Conservation (phyloP, 2,797 vertebrate species). For the Sus cebifrons region DNA sequence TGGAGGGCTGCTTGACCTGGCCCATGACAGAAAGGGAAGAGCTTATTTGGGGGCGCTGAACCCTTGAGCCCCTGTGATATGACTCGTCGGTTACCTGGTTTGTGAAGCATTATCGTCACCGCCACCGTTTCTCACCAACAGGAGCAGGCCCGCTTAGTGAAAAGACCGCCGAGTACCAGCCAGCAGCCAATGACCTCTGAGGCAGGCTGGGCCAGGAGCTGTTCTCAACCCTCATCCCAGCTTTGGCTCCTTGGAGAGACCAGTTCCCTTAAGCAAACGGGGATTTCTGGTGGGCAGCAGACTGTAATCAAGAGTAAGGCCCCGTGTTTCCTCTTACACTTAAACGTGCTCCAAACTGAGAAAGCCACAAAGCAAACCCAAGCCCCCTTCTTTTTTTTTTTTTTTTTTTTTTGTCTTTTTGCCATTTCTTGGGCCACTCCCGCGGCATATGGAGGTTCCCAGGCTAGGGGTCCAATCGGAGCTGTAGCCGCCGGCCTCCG, state of each 20-base stretch:
- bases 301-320: conserved; percentile 30
- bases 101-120: background rate
- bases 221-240: background rate
- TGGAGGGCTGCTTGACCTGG: background rate
- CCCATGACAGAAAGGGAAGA: background rate
- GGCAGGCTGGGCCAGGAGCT: background rate
- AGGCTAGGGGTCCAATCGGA: no score
- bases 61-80: background rate
- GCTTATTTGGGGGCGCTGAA: background rate
- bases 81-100: background rate
- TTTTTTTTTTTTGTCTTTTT: no score
- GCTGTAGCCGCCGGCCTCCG: no score
- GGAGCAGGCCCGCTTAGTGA: background rate
- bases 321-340: conserved; percentile 22
- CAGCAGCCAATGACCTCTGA: background rate
- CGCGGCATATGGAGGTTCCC: no score
- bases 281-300: background rate
- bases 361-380: conserved; percentile 54
- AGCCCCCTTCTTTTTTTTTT: background rate
- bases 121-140: background rate
- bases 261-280: background rate
- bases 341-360: conserved; percentile 55
- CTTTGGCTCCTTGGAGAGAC: background rate
- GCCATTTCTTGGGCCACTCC: no score
- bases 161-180: background rate